Conservation (phyloP, 2,888 invertebrate genomes). For the Spatulosminthurus flaviceps region DNA sequence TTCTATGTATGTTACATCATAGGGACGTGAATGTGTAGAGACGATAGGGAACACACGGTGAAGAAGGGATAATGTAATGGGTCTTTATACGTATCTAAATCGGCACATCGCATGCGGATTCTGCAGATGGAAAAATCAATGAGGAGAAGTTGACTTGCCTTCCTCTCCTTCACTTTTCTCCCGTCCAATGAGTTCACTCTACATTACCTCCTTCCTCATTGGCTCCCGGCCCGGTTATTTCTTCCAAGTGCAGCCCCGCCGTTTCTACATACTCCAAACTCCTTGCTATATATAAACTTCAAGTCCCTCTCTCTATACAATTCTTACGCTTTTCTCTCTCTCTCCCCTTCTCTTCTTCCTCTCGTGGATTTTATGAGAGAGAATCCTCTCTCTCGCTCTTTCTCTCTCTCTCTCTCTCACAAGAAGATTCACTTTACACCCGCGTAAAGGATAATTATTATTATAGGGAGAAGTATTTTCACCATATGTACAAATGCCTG, state of each 20-base stretch:
- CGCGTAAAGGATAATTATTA: neutral
- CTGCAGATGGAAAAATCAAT: conserved; percentile 62
- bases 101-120: conserved; percentile 61
- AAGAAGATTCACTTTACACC: conserved; percentile 3
- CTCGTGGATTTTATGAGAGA: neutral
- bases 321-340: too few species aligned
- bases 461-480: neutral
- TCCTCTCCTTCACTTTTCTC: conserved; percentile 31
- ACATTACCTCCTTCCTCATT: conserved; percentile 50
- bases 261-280: neutral
- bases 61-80: conserved; percentile 27
- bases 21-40: neutral
- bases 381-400: neutral
- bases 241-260: conserved; percentile 40
- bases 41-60: neutral
- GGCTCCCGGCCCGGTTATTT: conserved; percentile 33
- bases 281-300: neutral
- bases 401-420: neutral
- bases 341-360: neutral
- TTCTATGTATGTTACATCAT: neutral
- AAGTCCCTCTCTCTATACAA: neutral
- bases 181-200: conserved; percentile 43
- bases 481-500: neutral
- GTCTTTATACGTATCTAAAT: conserved; percentile 59
- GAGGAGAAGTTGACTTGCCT: conserved; percentile 51